phyloP scores from a whole-genome alignment of 2,797 vertebrate species.

The Sebastolobus altivelis region DNA sequence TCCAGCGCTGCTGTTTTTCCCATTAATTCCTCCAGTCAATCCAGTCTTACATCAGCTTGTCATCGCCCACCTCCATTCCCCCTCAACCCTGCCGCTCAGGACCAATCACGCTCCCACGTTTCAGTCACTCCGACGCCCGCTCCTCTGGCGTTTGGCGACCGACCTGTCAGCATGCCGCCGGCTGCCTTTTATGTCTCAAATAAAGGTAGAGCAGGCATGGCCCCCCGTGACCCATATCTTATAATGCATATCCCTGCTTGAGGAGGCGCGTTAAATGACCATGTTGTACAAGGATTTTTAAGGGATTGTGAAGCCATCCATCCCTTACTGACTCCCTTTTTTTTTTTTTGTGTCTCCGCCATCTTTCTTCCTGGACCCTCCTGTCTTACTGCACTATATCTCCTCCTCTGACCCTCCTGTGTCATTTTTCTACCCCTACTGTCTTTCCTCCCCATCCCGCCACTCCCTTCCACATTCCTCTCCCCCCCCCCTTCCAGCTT shows the following conservation, averaged over 20 bases:
- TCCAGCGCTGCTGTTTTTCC: conserved; percentile 65
- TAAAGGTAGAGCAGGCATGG: conserved; percentile 52
- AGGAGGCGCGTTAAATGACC: conserved; percentile 25
- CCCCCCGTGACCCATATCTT: conserved; percentile 47
- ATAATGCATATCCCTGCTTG: conserved; percentile 41
- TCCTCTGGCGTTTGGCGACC: conserved; percentile 45
- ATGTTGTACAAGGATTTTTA: conserved; percentile 21
- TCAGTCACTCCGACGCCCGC: conserved; percentile 65
- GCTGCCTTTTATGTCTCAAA: conserved; percentile 61
- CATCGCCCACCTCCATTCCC: conserved; percentile 57
- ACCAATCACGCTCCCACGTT: conserved; percentile 58
- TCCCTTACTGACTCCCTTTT: conserved; percentile 1
- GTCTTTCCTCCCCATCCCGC: neutral
- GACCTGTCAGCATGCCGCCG: conserved; percentile 36
- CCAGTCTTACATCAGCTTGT: conserved; percentile 70
- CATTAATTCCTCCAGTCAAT: conserved; percentile 69
- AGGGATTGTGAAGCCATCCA: conserved; percentile 13
- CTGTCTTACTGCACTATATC: neutral
- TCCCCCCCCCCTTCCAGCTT: neutral
- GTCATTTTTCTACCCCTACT: neutral
- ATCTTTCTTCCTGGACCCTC: conserved; percentile 4
- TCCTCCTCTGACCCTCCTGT: neutral
- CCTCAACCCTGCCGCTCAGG: conserved; percentile 53
- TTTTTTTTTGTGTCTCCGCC: neutral
- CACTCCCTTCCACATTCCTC: conserved; percentile 28